Conservation (phyloP, 2,888 invertebrate genomes). For the Lucinisca nassula region DNA sequence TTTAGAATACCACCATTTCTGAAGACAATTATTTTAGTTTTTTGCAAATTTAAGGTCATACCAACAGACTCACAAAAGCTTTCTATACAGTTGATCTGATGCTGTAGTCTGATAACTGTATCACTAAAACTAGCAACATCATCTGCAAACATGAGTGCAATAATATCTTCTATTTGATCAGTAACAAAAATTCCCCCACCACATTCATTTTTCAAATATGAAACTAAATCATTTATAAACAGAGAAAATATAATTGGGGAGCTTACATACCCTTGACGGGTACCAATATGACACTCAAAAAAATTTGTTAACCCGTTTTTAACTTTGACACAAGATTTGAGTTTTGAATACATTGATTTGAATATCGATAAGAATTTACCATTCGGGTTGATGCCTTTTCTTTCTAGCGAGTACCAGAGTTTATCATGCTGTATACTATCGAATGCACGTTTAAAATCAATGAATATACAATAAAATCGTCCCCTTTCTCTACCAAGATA, state of each 20-base stretch:
- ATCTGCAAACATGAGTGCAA: slow-evolving; percentile 28
- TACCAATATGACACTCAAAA: slow-evolving; percentile 8
- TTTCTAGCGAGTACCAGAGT: not conserved
- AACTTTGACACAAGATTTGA: not conserved
- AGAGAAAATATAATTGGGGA: slow-evolving; percentile 22
- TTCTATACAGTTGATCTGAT: slow-evolving; percentile 19
- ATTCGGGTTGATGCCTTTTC: slow-evolving; percentile 15
- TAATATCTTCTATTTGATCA: slow-evolving; percentile 5
- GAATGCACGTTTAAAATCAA: slow-evolving; percentile 17
- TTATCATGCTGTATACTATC: not conserved
- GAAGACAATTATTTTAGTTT: slow-evolving; percentile 22
- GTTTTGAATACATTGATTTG: slow-evolving; percentile 3
- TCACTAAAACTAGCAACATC: slow-evolving; percentile 24
- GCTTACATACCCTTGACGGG: slow-evolving; percentile 13
- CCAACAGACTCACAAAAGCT: slow-evolving; percentile 21
- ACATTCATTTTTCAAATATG: not conserved
- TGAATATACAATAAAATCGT: not conserved
- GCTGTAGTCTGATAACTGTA: slow-evolving; percentile 19
- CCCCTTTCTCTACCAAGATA: not conserved
- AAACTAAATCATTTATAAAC: slow-evolving; percentile 11
- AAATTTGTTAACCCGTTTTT: not conserved
- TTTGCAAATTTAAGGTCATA: slow-evolving; percentile 24
- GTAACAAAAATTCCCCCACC: slow-evolving; percentile 1
- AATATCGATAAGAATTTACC: slow-evolving; percentile 4
- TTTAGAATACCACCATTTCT: slow-evolving; percentile 10